Percentiles rank a stretch among this genome's conserved stretches.
phyloP scores from a whole-genome alignment of 2,797 vertebrate genomes.

The Fringilla coelebs region DNA sequence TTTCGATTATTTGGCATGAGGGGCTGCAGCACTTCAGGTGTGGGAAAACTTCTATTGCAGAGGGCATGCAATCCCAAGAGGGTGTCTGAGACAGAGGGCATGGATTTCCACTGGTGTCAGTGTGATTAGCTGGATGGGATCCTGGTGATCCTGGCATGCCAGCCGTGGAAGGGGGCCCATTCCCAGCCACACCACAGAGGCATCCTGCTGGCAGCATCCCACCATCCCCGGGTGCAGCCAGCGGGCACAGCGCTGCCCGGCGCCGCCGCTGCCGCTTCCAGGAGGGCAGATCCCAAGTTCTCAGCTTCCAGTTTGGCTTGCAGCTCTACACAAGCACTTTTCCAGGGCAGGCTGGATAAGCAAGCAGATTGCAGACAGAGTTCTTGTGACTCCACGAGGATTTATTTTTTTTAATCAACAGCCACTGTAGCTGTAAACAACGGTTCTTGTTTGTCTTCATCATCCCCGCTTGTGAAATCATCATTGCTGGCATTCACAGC shows the following conservation, averaged over 20 bases:
- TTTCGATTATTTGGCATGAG: background rate
- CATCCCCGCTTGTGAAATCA: slow-evolving; percentile 26
- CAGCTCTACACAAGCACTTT: background rate
- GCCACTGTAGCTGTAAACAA: slow-evolving; percentile 6
- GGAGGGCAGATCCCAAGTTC: background rate
- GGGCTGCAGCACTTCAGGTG: background rate
- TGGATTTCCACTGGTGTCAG: background rate
- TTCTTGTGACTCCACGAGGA: background rate
- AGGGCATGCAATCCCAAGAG: background rate
- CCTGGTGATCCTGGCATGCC: background rate
- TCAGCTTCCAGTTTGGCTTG: background rate
- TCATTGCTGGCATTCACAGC: slow-evolving; percentile 2
- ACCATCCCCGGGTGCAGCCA: background rate
- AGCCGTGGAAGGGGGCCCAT: background rate
- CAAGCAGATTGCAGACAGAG: background rate
- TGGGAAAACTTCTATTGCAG: background rate
- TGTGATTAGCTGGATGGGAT: background rate
- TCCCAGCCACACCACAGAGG: background rate
- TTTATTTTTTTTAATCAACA: background rate
- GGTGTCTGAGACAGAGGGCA: background rate
- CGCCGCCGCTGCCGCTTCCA: background rate
- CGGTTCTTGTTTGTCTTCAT: slow-evolving; percentile 27
- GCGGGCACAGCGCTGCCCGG: background rate
- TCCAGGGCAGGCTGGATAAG: background rate
- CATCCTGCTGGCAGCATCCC: background rate